These are phyloP conservation scores for Staurois parvus DNA, from an alignment of 2,797 vertebrate species.

Conservation along the genomic window DNA sequence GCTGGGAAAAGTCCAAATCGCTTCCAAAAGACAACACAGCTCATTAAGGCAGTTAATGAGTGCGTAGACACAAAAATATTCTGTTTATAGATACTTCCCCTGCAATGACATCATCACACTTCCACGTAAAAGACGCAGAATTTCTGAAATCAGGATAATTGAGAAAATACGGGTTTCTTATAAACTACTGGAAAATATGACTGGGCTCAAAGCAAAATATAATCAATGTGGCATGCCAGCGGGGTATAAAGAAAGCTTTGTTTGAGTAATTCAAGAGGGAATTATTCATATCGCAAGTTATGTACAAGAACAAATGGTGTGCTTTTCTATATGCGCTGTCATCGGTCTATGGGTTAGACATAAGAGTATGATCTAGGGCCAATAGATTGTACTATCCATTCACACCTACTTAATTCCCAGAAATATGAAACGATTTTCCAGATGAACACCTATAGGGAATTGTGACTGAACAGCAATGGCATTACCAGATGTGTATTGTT, in stretches of 20 bases:
- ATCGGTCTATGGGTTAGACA: not conserved
- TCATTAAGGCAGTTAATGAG: not conserved
- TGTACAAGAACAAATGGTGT: not conserved
- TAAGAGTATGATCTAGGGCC: not conserved
- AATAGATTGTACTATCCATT: constrained; percentile 5
- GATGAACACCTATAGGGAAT: constrained; percentile 25
- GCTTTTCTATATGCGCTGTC: not conserved
- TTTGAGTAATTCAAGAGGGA: not conserved
- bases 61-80: not conserved
- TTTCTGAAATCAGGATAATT: constrained; percentile 31
- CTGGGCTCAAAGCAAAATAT: constrained; percentile 22
- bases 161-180: constrained; percentile 24
- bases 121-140: not conserved
- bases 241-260: constrained; percentile 41
- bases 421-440: constrained; percentile 42
- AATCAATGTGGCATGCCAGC: constrained; percentile 2
- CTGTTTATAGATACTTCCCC: constrained; percentile 15
- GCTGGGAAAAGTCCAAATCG: not conserved
- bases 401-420: constrained; percentile 40
- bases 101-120: constrained; percentile 15
- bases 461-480: constrained; percentile 24
- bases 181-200: constrained; percentile 45
- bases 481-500: constrained; percentile 38
- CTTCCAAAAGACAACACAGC: not conserved
- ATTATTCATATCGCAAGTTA: constrained; percentile 22